phyloP scores from a whole-genome alignment of 2,797 vertebrate species.

The Myiothlypis coronata region DNA sequence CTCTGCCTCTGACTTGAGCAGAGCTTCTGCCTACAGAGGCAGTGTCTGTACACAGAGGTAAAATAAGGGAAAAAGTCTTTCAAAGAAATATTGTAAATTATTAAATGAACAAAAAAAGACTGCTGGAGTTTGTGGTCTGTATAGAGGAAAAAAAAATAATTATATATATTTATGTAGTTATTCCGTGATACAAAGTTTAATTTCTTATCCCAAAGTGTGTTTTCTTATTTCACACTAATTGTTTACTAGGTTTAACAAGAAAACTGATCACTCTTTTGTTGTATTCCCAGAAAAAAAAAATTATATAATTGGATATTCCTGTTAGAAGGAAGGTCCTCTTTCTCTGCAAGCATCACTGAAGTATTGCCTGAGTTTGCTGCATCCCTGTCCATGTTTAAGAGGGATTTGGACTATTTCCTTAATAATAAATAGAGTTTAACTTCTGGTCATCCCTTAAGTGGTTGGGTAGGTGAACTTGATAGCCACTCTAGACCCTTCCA shows the following conservation, averaged over 20 bases:
- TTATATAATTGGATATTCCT: background rate
- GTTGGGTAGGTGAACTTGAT: background rate
- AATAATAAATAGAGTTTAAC: background rate
- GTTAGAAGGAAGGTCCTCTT: background rate
- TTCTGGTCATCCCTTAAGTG: background rate
- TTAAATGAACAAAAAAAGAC: background rate
- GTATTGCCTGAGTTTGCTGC: background rate
- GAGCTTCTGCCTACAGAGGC: background rate
- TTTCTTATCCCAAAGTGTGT: background rate
- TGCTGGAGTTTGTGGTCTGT: background rate
- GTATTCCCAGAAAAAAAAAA: background rate
- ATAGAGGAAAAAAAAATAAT: background rate
- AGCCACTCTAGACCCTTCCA: background rate
- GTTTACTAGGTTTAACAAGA: background rate
- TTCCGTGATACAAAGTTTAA: fast-evolving
- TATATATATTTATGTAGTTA: no score
- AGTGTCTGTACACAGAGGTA: background rate
- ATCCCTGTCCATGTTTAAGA: background rate
- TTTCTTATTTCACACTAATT: background rate
- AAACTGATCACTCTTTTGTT: background rate
- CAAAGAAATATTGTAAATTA: background rate
- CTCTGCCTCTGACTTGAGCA: background rate
- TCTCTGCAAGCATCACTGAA: background rate
- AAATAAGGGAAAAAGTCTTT: background rate
- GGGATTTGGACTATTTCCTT: background rate